phyloP scores from a whole-genome alignment of 2,797 vertebrate genomes.

The Chloroceryle amazona region DNA sequence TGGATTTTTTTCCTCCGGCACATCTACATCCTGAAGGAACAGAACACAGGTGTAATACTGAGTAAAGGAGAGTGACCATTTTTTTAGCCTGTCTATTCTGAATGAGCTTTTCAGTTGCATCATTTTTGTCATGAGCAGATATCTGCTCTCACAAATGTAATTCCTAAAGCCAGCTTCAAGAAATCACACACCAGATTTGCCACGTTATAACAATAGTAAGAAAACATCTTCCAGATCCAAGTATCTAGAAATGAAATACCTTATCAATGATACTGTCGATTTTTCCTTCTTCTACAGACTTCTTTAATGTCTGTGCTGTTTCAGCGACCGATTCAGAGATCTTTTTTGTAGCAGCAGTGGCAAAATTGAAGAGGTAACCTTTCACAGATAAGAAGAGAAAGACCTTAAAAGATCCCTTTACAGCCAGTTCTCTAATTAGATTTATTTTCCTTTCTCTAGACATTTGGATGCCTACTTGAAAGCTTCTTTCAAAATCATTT shows the following conservation, averaged over 20 bases:
- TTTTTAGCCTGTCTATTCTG: background rate
- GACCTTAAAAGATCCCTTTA: background rate
- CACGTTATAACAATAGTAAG: background rate
- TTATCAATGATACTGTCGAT: slow-evolving; percentile 97
- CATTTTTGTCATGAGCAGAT: background rate
- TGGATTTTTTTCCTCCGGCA: background rate
- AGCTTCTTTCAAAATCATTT: background rate
- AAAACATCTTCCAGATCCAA: background rate
- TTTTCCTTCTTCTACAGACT: slow-evolving; percentile 95
- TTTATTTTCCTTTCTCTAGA: background rate
- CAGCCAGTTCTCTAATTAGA: background rate
- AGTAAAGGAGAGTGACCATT: background rate
- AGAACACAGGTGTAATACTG: background rate
- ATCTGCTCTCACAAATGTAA: accelerated
- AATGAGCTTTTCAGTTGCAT: background rate
- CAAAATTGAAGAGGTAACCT: slow-evolving; percentile 94
- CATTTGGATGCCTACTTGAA: background rate
- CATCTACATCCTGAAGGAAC: background rate
- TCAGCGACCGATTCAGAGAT: slow-evolving; percentile 92
- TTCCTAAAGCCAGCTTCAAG: background rate
- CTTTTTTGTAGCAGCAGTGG: slow-evolving; percentile 93
- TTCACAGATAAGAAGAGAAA: slow-evolving; percentile 37
- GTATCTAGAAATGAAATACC: slow-evolving; percentile 73
- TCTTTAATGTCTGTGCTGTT: slow-evolving; percentile 97
- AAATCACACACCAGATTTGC: background rate